phyloP scores from a whole-genome alignment of 2,888 invertebrate species.

The Callyntrura guangdongensis region DNA sequence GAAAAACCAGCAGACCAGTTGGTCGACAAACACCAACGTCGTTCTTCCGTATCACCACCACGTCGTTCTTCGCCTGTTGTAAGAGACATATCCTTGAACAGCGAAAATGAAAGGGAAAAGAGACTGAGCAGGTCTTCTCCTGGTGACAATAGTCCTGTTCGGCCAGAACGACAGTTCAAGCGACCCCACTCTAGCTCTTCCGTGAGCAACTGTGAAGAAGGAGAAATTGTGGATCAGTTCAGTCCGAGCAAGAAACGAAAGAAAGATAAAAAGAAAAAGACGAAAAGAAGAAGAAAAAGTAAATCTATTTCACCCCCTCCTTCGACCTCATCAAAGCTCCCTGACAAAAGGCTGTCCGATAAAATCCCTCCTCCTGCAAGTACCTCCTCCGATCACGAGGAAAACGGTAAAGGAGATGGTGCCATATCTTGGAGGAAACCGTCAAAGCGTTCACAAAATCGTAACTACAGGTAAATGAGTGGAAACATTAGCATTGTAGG shows the following conservation, averaged over 20 bases:
- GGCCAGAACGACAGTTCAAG: conserved; percentile 67
- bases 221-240: conserved; percentile 88
- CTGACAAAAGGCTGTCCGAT: conserved; percentile 66
- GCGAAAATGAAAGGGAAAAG: conserved; percentile 23
- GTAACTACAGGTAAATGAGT: conserved; percentile 88
- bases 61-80: conserved; percentile 13
- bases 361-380: conserved; percentile 18
- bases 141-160: conserved; percentile 50
- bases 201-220: conserved; percentile 87
- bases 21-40: conserved; percentile 31
- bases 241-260: conserved; percentile 84
- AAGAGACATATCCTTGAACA: conserved; percentile 32
- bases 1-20: too few relatives aligned
- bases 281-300: conserved; percentile 87
- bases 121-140: conserved; percentile 17
- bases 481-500: too few relatives aligned
- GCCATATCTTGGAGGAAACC: conserved; percentile 91
- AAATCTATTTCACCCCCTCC: conserved; percentile 84
- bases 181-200: conserved; percentile 75
- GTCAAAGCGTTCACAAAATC: conserved; percentile 91
- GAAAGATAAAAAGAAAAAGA: conserved; percentile 85
- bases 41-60: conserved; percentile 37
- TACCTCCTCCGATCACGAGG: conserved; percentile 67
- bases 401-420: conserved; percentile 39
- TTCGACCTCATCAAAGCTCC: conserved; percentile 53